Evolutionary conservation across 2,888 invertebrate genomes (phyloP).

Genomic region (Plagodis dolabraria): DNA sequence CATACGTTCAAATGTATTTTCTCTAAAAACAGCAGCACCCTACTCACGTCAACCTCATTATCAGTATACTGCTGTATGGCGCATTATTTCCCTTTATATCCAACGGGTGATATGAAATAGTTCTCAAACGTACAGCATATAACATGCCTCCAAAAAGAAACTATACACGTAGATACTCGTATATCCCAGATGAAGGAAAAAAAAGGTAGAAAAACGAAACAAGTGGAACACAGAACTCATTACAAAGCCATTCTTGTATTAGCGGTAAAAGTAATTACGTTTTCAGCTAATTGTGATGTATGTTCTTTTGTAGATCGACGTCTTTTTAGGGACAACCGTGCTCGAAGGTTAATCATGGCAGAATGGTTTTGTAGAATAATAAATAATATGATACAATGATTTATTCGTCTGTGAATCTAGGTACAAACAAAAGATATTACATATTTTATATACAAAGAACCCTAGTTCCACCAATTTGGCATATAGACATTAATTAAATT

Average conservation of each 20-base stretch:
- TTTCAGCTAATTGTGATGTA: conserved; percentile 10
- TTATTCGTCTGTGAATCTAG: no score
- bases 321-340: neutral
- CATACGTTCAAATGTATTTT: no score
- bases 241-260: conserved; percentile 11
- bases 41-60: no score
- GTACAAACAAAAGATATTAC: no score
- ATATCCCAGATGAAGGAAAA: neutral
- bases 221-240: conserved; percentile 2
- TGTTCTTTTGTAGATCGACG: neutral
- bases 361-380: neutral
- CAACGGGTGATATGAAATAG: no score
- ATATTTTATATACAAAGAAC: no score
- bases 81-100: no score
- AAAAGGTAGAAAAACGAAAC: neutral
- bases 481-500: no score
- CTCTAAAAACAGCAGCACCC: no score
- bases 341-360: neutral
- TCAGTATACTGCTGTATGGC: no score
- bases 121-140: neutral
- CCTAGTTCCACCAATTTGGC: no score
- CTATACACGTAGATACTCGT: neutral
- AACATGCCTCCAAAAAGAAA: neutral
- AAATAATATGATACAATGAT: no score
- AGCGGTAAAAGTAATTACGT: conserved; percentile 4